A percentile compares a stretch with the other conserved stretches of the same genome.
phyloP scores from a whole-genome alignment of 2,113 vertebrate species.

The Otolemur garnettii region DNA sequence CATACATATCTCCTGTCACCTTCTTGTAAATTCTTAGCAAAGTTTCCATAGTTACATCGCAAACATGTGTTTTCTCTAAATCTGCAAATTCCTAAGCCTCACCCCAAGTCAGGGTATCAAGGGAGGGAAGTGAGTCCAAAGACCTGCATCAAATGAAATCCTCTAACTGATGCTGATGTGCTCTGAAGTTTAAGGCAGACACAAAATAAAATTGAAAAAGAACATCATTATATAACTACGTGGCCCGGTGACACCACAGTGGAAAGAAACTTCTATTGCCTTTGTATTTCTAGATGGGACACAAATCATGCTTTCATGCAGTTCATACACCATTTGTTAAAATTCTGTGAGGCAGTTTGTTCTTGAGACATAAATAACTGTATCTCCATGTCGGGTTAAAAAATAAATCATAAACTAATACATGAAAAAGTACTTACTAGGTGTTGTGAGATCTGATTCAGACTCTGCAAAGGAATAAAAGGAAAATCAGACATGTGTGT shows the following conservation, averaged over 20 bases:
- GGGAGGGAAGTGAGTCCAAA: not conserved
- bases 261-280: not conserved
- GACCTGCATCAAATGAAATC: not conserved
- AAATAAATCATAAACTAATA: not conserved
- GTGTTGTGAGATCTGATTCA: accelerated
- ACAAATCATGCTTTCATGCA: not conserved
- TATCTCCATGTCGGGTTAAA: not conserved
- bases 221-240: not conserved
- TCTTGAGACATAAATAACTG: not conserved
- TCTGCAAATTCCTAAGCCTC: not conserved
- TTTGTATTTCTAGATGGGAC: not conserved
- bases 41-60: not conserved
- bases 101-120: not conserved
- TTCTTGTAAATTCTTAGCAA: not conserved
- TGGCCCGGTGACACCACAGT: not conserved
- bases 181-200: not conserved
- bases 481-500: not conserved
- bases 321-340: not conserved
- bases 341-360: not conserved
- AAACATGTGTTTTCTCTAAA: not conserved
- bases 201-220: not conserved
- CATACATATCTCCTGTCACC: not conserved
- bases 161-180: not conserved
- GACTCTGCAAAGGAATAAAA: constrained; percentile 35
- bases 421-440: not conserved